Percentiles rank a stretch among this genome's conserved stretches.
Evolutionary conservation across 2,113 vertebrate genomes (phyloP).

Genomic region (Chrysemys picta): DNA sequence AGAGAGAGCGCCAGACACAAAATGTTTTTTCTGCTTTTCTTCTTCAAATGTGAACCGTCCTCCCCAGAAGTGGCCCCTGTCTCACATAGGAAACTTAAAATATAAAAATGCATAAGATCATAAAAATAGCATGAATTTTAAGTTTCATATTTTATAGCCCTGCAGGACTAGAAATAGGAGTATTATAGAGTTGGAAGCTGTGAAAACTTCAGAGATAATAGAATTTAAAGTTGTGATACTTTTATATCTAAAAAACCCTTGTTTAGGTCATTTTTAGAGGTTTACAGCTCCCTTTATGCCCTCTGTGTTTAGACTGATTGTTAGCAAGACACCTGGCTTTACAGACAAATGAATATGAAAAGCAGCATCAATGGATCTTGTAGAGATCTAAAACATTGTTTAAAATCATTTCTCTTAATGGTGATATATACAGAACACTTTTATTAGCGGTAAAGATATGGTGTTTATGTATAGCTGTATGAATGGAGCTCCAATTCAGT

Average conservation of each 20-base stretch:
- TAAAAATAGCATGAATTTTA: background rate
- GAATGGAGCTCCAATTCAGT: no score
- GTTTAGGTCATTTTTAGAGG: no score
- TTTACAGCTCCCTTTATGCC: background rate
- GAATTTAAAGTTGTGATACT: background rate
- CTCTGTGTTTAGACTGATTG: fast-evolving
- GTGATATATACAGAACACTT: no score
- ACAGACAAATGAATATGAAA: background rate
- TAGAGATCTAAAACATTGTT: background rate
- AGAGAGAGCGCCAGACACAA: no score
- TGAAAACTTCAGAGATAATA: background rate
- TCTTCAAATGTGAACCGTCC: background rate
- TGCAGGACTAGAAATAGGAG: background rate
- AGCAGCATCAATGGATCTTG: no score
- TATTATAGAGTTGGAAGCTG: background rate
- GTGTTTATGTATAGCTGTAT: no score
- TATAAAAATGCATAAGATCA: background rate
- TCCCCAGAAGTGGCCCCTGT: background rate
- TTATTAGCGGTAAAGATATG: no score
- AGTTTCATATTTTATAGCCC: background rate
- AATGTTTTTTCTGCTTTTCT: background rate
- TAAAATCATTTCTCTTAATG: background rate
- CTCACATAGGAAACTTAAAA: background rate
- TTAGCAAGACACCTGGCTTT: background rate
- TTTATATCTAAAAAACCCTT: background rate